These are phyloP conservation scores for Aradophagus sp. DNA, from an alignment of 1,140 invertebrate species.

Conservation along the genomic window DNA sequence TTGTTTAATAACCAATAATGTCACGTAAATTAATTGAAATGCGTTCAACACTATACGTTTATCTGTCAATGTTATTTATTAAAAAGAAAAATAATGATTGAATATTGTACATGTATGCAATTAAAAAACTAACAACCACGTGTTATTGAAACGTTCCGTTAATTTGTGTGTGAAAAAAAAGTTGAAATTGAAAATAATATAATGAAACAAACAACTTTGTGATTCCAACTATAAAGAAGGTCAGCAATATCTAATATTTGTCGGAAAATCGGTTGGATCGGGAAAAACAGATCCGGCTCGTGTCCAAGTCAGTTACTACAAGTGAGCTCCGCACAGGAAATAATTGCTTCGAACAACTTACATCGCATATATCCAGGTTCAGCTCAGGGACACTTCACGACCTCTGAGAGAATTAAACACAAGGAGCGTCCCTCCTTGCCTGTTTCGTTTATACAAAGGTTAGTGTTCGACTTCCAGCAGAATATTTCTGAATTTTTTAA, in stretches of 20 bases:
- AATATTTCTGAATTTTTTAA: conserved; percentile 13
- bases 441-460: conserved; percentile 72
- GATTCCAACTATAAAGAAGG: conserved; percentile 52
- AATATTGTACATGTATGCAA: too few relatives aligned
- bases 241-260: conserved; percentile 61
- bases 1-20: too few relatives aligned
- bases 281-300: conserved; percentile 86
- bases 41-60: too few relatives aligned
- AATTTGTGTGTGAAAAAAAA: background rate
- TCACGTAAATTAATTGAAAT: too few relatives aligned
- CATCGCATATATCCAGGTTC: conserved; percentile 70
- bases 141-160: background rate
- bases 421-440: conserved; percentile 77
- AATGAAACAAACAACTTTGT: conserved; percentile 52
- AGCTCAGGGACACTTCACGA: conserved; percentile 67
- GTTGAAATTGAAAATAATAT: background rate
- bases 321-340: conserved; percentile 68
- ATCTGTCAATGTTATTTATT: too few relatives aligned
- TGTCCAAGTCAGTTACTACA: conserved; percentile 91
- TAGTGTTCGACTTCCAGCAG: conserved; percentile 59
- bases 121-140: too few relatives aligned
- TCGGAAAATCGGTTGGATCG: conserved; percentile 56
- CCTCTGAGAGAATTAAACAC: conserved; percentile 75
- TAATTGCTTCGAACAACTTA: conserved; percentile 67
- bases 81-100: too few relatives aligned